Conservation (phyloP, 2,113 vertebrate species). For the Redunca redunca region DNA sequence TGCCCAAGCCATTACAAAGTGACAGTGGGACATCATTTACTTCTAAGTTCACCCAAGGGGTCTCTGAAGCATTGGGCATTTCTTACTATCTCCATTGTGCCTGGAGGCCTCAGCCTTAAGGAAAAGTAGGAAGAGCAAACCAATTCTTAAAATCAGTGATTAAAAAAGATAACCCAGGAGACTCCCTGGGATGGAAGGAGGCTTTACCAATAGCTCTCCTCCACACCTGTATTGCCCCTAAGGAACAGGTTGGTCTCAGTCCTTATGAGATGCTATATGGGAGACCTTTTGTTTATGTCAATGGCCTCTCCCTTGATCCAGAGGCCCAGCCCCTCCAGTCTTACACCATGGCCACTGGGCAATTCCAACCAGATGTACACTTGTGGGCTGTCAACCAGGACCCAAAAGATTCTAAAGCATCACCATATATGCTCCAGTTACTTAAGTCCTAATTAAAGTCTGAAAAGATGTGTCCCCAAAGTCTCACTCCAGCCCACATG, state of each 20-base stretch:
- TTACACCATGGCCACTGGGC: background rate
- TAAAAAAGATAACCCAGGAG: background rate
- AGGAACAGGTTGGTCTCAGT: background rate
- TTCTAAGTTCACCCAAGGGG: no score
- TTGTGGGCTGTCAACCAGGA: background rate
- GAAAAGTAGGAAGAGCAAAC: no score
- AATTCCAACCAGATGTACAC: background rate
- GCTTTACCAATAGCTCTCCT: background rate
- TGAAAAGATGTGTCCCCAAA: background rate
- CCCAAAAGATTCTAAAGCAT: background rate
- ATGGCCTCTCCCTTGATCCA: background rate
- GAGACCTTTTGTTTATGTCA: background rate
- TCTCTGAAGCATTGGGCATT: no score
- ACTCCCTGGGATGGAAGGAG: background rate
- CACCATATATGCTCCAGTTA: background rate
- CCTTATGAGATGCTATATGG: background rate
- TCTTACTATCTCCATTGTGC: no score
- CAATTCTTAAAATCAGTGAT: no score
- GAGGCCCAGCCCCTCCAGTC: background rate
- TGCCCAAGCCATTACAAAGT: background rate
- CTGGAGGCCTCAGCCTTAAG: no score
- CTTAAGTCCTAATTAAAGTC: background rate
- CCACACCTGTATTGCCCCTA: fast-evolving
- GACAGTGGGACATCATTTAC: background rate
- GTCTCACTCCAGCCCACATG: background rate